These are phyloP conservation scores for Phenganax stokvisi DNA, from an alignment of 92 coral and sea anemone genomes.

Conservation along the genomic window DNA sequence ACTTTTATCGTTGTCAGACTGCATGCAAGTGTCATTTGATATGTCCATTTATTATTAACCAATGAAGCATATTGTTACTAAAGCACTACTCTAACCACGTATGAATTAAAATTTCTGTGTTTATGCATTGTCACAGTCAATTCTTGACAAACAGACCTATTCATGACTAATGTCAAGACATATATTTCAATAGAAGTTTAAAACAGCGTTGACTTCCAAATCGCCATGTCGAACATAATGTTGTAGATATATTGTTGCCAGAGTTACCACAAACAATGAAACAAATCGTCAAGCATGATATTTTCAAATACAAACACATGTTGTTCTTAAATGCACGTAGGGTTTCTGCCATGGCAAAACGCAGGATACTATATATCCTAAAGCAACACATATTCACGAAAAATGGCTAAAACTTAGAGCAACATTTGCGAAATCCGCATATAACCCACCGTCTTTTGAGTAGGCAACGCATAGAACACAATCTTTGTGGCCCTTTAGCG, in stretches of 20 bases:
- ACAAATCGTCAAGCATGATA: not conserved
- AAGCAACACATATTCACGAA: not conserved
- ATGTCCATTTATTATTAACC: too few relatives aligned
- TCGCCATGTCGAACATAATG: too few relatives aligned
- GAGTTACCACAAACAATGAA: not conserved
- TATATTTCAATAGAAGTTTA: too few relatives aligned
- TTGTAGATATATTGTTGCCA: constrained; percentile 20
- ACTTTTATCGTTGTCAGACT: too few relatives aligned
- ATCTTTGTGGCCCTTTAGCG: constrained; percentile 98
- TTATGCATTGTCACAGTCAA: too few relatives aligned
- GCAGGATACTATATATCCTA: not conserved
- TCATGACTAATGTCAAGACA: too few relatives aligned
- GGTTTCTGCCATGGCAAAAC: not conserved
- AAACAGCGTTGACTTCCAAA: too few relatives aligned
- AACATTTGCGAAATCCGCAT: not conserved
- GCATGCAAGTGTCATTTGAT: too few relatives aligned
- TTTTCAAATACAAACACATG: not conserved
- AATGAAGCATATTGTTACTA: too few relatives aligned
- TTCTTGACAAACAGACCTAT: too few relatives aligned
- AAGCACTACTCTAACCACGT: too few relatives aligned
- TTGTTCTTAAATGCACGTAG: not conserved
- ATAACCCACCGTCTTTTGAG: constrained; percentile 82
- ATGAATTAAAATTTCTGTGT: too few relatives aligned
- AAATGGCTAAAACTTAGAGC: not conserved
- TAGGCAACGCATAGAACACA: constrained; percentile 91